Percentiles rank a stretch among this genome's conserved stretches.
phyloP scores from a whole-genome alignment of 2,797 vertebrate species.

The Sandelia bainsii region DNA sequence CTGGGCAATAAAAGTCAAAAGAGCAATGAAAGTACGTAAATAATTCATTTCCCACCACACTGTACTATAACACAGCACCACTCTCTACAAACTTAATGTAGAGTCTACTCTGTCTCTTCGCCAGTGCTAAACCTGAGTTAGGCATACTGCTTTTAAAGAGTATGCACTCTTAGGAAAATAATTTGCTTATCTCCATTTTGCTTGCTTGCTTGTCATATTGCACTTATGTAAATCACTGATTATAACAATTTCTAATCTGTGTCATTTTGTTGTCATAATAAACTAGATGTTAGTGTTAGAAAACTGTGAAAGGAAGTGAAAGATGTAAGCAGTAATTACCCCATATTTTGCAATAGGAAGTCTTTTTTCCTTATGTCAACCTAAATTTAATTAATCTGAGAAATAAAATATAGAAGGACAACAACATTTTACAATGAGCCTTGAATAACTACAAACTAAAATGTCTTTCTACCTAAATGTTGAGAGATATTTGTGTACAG shows the following conservation, averaged over 20 bases:
- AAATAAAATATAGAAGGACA: constrained; percentile 16
- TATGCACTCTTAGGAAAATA: neutral
- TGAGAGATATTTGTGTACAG: constrained; percentile 38
- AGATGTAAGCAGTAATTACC: neutral
- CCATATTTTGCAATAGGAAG: neutral
- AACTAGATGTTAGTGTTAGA: neutral
- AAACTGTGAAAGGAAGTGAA: constrained; percentile 19
- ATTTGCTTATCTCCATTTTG: neutral
- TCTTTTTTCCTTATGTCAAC: constrained; percentile 2
- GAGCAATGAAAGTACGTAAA: constrained; percentile 71
- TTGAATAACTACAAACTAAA: neutral
- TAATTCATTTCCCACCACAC: constrained; percentile 56
- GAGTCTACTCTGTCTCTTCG: constrained; percentile 10
- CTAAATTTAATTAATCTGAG: constrained; percentile 1
- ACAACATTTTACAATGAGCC: neutral
- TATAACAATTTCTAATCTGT: neutral
- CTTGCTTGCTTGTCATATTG: neutral
- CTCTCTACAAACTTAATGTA: constrained; percentile 28
- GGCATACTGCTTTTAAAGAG: neutral
- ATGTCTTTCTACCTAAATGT: constrained; percentile 22
- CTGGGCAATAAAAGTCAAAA: neutral
- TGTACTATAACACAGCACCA: constrained; percentile 33
- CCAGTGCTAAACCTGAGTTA: neutral
- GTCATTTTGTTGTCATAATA: neutral
- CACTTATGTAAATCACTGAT: no score